Base-by-base conservation (phyloP, 2,888 invertebrate species). In the Eilema sororculum region DNA sequence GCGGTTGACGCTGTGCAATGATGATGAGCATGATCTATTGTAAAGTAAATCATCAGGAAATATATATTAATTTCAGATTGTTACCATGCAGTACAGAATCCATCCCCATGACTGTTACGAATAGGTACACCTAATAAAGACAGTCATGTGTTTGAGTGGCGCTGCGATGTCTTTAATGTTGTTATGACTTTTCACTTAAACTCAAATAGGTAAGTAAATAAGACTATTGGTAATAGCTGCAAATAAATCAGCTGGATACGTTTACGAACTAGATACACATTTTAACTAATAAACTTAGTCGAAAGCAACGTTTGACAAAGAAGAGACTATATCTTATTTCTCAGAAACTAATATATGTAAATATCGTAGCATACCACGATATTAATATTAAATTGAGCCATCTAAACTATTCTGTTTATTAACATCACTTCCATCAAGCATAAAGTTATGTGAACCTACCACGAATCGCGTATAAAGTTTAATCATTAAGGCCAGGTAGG, bases 361-460 rank as follows among this genome's bases (percentile, higher is more conserved):
- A 57, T 9, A 67, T 41, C 16, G 6, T n/a, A 30, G 16, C 41
- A 59, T 8, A 37, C n/a, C 63, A 61, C 28, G 20, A 64, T 64
- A 68, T 63, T 67, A 67, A 65, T 65, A 63, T 6, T 37, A 66
- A 66, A 72, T 69, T 66, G 24, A 72, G 37, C 33, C 68, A 66
- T 62, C 62, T 37, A 9, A 68, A 69, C 65, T 68, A 72, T 69
- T 58, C 63, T 52, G 66, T 72, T 64, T 72, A 72, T 72, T 68
- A 72, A 69, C 65, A 63, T 61, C 65, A 72, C 68, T 66, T 60
- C 65, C 65, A 68, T 68, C 60, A 65, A 60, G 57, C 61, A 37
- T 65, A 68, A 67, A 71, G 65, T 71, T 68, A 71, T 65, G 65
- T 57, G 57, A 30, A 68, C 28, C 41, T 12, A 67, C 64, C 59